These are phyloP conservation scores for Brachylomia viminalis DNA, from an alignment of 2,888 invertebrate genomes.

Conservation along the genomic window DNA sequence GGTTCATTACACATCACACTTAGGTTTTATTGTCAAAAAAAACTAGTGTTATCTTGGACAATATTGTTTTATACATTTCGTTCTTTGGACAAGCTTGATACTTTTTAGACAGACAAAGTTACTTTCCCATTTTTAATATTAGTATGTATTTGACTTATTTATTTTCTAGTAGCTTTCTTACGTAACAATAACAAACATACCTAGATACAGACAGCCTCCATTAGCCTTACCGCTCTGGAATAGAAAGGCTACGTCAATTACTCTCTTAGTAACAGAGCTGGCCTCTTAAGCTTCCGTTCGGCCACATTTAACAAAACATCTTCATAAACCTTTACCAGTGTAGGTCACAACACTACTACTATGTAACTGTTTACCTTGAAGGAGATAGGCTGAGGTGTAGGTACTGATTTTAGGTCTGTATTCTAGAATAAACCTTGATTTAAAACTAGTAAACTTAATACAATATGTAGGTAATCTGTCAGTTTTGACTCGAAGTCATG, in stretches of 20 bases:
- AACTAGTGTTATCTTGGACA: background rate
- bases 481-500: background rate
- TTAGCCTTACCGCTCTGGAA: constrained; percentile 33
- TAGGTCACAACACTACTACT: constrained; percentile 22
- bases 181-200: background rate
- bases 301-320: constrained; percentile 57
- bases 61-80: background rate
- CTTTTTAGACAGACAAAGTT: background rate
- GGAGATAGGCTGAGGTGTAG: background rate
- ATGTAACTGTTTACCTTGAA: background rate
- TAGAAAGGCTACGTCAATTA: constrained; percentile 48
- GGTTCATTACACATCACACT: constrained; percentile 35
- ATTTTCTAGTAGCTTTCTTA: background rate
- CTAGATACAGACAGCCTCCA: constrained; percentile 33
- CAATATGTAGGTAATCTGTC: background rate
- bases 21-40: constrained; percentile 5
- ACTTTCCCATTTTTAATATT: background rate
- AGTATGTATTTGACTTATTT: background rate
- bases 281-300: constrained; percentile 39
- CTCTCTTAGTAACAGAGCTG: constrained; percentile 25
- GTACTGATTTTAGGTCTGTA: background rate
- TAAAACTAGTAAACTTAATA: background rate
- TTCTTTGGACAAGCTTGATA: background rate
- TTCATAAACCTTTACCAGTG: constrained; percentile 46
- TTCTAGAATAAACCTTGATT: background rate